Evolutionary conservation across 2,797 vertebrate genomes (phyloP).

Genomic region (Hypotaenidia okinawae): DNA sequence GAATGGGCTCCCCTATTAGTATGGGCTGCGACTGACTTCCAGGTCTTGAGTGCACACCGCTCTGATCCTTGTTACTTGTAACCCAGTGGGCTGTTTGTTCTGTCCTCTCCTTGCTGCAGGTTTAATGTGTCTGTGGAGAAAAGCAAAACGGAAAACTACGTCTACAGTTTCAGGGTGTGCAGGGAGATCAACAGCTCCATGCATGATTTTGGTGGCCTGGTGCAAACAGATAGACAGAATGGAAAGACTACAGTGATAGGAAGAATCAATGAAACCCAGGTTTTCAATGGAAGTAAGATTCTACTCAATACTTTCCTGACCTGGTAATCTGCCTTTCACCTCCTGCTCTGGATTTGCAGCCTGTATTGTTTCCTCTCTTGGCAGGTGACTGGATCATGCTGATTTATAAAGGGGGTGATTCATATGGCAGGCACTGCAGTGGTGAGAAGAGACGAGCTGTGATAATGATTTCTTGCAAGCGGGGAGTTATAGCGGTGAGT

Average conservation of each 20-base stretch:
- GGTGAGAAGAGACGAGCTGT: slow-evolving; percentile 83
- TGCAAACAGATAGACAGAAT: slow-evolving; percentile 76
- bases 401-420: slow-evolving; percentile 85
- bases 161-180: slow-evolving; percentile 88
- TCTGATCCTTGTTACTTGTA: not conserved
- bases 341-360: not conserved
- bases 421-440: slow-evolving; percentile 82
- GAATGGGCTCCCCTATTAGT: not conserved
- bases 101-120: slow-evolving; percentile 12
- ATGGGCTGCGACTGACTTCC: not conserved
- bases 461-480: slow-evolving; percentile 92
- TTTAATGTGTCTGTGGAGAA: slow-evolving; percentile 33
- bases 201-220: slow-evolving; percentile 79
- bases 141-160: slow-evolving; percentile 72
- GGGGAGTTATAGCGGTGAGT: slow-evolving; percentile 78
- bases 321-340: not conserved
- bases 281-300: slow-evolving; percentile 88
- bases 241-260: slow-evolving; percentile 79
- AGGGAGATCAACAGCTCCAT: slow-evolving; percentile 79
- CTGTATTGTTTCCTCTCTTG: slow-evolving; percentile 17
- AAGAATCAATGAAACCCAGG: slow-evolving; percentile 81
- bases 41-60: not conserved
- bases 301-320: not conserved
- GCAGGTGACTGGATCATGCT: slow-evolving; percentile 94
- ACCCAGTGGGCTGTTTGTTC: not conserved